Evolutionary conservation across 2,888 invertebrate species (phyloP), one percentile per base, ranked within the genome.

Genomic region (Molanna angustata): DNA sequence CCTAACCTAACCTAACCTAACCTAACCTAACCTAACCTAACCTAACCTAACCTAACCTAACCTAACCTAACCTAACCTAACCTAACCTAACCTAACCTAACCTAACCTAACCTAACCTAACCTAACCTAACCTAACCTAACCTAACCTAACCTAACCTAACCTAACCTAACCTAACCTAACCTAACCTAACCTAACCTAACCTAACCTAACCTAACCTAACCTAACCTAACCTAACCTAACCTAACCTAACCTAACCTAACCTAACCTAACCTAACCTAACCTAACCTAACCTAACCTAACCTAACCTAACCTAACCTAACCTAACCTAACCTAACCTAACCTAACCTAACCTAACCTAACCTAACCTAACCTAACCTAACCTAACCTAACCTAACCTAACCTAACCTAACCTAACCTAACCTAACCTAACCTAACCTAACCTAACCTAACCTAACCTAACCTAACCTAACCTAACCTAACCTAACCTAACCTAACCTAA

Each of bases 1-100:
- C 39, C 39, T 39, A 39, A 39, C 39, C 39, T 39, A 39, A 39
- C 39, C 35, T 39, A 39, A 39, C 39, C 39, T 39, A 39, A 39
- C 39, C 39, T 39, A 39, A 39, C 39, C 39, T 39, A 39, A 39
- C 39, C 39, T 39, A 39, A 39, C 39, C 35, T 39, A 39, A 39
- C 39, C 39, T 39, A 39, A 39, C 39, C 39, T 39, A 39, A 39
- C 39, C 39, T 39, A 39, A 39, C 39, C 39, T 39, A 39, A 39
- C 39, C 39, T 39, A 39, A 39, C 39, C 39, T 39, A 39, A 39
- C 39, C 35, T 39, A 39, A 39, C 39, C n/a, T 39, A 39, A 39
- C 39, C 39, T 39, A 39, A 39, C 39, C 39, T 39, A 39, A 39
- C 39, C 39, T 39, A 39, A 39, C 39, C 39, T 39, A 39, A 39